A percentile compares a stretch with the other conserved stretches of the same genome.
Conservation (phyloP, 64 coral and sea anemone species). For the Montipora sp. region DNA sequence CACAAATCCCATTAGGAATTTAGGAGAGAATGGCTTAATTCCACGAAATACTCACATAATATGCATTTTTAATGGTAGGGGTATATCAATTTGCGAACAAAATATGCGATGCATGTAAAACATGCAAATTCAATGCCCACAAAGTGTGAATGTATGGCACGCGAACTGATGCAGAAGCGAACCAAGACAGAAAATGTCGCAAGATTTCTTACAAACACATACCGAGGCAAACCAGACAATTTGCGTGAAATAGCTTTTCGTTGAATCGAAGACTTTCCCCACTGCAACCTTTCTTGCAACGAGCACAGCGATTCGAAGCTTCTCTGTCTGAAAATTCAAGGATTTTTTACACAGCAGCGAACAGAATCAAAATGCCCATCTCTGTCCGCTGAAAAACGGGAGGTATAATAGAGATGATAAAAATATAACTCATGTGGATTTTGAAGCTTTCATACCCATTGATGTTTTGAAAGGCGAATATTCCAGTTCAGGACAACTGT, state of each 20-base stretch:
- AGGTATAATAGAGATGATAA: background rate
- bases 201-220: background rate
- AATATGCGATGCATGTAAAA: slow-evolving; percentile 37
- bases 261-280: slow-evolving; percentile 84
- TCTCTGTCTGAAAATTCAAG: slow-evolving; percentile 67
- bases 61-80: background rate
- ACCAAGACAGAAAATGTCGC: background rate
- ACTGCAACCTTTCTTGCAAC: slow-evolving; percentile 73
- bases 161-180: background rate
- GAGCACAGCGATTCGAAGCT: slow-evolving; percentile 54
- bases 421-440: background rate
- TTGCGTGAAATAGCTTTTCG: slow-evolving; percentile 75
- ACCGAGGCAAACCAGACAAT: slow-evolving; percentile 86
- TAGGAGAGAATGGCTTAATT: background rate
- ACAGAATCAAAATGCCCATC: slow-evolving; percentile 17
- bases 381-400: background rate
- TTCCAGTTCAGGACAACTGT: slow-evolving; percentile 14
- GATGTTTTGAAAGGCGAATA: background rate
- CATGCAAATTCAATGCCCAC: slow-evolving; percentile 27
- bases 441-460: slow-evolving; percentile 12
- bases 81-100: background rate
- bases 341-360: background rate
- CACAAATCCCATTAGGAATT: background rate
- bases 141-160: slow-evolving; percentile 3
- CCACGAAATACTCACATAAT: background rate